Evolutionary conservation across 1,140 invertebrate genomes (phyloP).

Genomic region (Palaemon carinicauda): DNA sequence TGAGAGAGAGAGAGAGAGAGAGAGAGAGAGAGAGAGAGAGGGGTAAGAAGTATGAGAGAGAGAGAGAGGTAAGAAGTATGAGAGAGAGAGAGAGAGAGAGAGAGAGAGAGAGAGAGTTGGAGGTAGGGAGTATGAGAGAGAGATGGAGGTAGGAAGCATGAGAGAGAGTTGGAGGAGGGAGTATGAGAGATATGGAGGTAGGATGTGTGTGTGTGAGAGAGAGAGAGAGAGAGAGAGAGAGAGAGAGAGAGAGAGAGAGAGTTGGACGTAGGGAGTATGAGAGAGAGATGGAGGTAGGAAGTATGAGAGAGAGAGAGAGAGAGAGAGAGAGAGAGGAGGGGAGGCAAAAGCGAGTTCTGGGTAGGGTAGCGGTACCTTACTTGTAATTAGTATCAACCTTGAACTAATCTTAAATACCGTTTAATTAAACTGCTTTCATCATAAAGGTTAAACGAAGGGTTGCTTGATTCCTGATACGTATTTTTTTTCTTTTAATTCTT

Average conservation of each 20-base stretch:
- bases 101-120: not conserved
- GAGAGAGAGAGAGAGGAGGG: not conserved
- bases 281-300: not conserved
- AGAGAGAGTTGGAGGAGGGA: not conserved
- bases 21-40: not conserved
- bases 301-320: not conserved
- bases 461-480: too few species aligned
- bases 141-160: not conserved
- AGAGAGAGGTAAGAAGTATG: not conserved
- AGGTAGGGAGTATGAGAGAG: not conserved
- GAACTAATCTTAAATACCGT: too few species aligned
- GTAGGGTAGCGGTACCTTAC: not conserved
- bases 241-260: not conserved
- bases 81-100: not conserved
- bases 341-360: too few species aligned
- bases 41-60: not conserved
- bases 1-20: constrained; percentile 1
- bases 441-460: too few species aligned
- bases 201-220: not conserved
- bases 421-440: too few species aligned
- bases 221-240: not conserved
- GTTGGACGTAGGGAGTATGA: not conserved
- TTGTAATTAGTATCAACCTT: too few species aligned
- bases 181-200: not conserved
- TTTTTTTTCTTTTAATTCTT: too few species aligned